Base-by-base conservation (phyloP, 2,113 vertebrate genomes). In the Channa argus region DNA sequence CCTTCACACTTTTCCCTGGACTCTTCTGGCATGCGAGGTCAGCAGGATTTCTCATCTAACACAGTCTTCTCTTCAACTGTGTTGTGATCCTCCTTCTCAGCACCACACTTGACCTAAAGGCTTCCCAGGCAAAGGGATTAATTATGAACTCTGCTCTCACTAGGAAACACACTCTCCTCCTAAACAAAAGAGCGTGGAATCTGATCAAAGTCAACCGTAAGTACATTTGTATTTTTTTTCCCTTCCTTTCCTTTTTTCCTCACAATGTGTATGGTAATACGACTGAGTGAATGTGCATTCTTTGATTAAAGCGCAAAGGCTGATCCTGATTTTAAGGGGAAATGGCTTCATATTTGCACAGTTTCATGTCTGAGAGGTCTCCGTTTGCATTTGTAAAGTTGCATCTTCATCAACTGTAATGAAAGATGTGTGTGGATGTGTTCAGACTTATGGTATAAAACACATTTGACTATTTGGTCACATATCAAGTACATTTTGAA, bases 321-420 rank as follows among this genome's bases (percentile, higher is more conserved):
- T 51, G 87, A 88, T 86, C 88, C 88, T 90, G 79, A 59, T 87
- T 92, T 85, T 61, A 55, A 75, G 45, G 67, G 65, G 76, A 69
- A 81, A 79, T 63, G 75, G 76, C 84, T n/a, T 77, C 79, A 84
- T 79, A 84, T 68, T 75, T 86, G 79, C 89, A 69, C 71, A 82
- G 79, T 86, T 86, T 87, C 85, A 87, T 88, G 86, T 86, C 89
- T 88, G 88, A 91, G 84, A 92, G 85, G 80, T 82, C 87, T 87
- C 33, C 3, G 44, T 86, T 92, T 94, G 83, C 71, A 92, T 93
- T 86, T 92, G 92, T 93, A 92, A 94, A 93, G 85, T 78, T 24
- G 78, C 70, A 84, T 91, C 90, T 91, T 87, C n/a, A n/a, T n/a
- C n/a, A n/a, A 86, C 89, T 59, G 52, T 88, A 86, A 87, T 88